Evolutionary conservation across 2,113 vertebrate species (phyloP), one percentile per base, ranked within the genome.

Genomic region (Gorsachius goisagi): DNA sequence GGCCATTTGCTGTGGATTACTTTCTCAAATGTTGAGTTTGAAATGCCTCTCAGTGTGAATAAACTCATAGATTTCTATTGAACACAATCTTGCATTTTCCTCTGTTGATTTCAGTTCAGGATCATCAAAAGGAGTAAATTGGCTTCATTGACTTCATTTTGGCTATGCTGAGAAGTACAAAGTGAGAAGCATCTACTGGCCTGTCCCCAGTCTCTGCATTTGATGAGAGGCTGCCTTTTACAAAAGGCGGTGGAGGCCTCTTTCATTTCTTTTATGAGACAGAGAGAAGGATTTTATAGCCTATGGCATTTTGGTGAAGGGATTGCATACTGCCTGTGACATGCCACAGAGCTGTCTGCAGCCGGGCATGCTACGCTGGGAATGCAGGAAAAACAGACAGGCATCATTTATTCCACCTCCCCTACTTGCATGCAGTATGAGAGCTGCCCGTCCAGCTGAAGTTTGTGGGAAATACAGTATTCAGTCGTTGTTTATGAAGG

Each of bases 321-420:
- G 15, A 47, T 11, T 30, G 21, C 7, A 2, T 5, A 5, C n/a
- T 45, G 26, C 32, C 11, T 44, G 11, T 80, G 39, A 33, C 24
- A 5, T 8, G 44, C 23, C 4, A 0, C 33, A 68, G 45, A 47
- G 22, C 22, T 55, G 32, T 20, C 73, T 92, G 86, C 68, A 60
- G 10, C 0, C 1, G 74, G 55, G 5, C 50, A 15, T 5, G 41
- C 9, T 63, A 3, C 1, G 0, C 15, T 24, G 16, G 58, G 55
- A 47, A 26, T 7, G 20, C 47, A 69, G 49, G 45, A 75, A 45
- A 88, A 88, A 12, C 22, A 75, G 41, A 15, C 26, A 35, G 41
- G 24, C 12, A 2, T n/a, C 45, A 15, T 45, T 62, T 66, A 66
- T 67, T 58, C 44, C 58, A 58, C 18, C 20, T 62, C 33, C 18